These are phyloP conservation scores for Allobates femoralis DNA, from an alignment of 2,797 vertebrate species.

Conservation along the genomic window DNA sequence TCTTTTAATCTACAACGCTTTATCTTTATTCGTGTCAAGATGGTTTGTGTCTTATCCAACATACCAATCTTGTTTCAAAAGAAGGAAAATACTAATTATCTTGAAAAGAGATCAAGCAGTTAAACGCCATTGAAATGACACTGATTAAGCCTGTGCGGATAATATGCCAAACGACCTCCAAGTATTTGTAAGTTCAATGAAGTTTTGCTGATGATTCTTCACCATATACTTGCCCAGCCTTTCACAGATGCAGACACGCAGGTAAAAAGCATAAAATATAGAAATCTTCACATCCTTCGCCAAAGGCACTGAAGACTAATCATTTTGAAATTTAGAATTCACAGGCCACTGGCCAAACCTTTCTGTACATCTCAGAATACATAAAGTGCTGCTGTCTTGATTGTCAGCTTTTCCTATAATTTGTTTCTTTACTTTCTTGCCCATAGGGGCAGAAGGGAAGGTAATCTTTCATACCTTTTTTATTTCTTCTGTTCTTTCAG, in stretches of 20 bases:
- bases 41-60: background rate
- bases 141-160: background rate
- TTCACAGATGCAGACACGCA: constrained; percentile 21
- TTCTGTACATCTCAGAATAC: constrained; percentile 27
- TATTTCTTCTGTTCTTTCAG: constrained; percentile 63
- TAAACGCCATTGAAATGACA: constrained; percentile 20
- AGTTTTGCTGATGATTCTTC: constrained; percentile 19
- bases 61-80: background rate
- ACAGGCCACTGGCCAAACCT: constrained; percentile 49
- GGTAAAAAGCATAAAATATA: background rate
- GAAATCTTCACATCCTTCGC: constrained; percentile 53
- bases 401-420: constrained; percentile 60
- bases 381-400: constrained; percentile 56
- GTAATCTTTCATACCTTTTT: constrained; percentile 65
- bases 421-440: constrained; percentile 42
- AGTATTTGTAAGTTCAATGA: constrained; percentile 1
- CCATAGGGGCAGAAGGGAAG: constrained; percentile 53
- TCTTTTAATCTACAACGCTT: background rate
- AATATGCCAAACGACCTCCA: constrained; percentile 6
- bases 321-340: constrained; percentile 65
- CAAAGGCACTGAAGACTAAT: constrained; percentile 62
- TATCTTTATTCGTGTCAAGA: background rate
- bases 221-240: background rate
- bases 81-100: constrained; percentile 13
- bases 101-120: background rate